Conservation (phyloP, 2,888 invertebrate genomes). For the Pseudococcus viburni region DNA sequence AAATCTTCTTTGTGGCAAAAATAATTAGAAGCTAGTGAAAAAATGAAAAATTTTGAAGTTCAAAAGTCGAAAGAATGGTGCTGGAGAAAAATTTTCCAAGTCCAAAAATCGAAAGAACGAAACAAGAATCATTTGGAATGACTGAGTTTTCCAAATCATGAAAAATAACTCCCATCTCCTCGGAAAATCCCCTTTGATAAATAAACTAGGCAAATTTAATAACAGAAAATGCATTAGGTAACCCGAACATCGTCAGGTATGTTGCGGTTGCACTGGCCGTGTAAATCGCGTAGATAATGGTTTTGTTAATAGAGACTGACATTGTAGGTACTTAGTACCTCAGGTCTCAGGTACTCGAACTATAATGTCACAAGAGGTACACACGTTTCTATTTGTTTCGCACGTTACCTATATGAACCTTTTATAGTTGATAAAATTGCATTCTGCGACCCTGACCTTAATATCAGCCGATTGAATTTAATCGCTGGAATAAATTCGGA, state of each 20-base stretch:
- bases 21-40: too few species aligned
- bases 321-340: not conserved
- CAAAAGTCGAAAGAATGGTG: too few species aligned
- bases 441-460: slow-evolving; percentile 31
- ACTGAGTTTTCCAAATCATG: too few species aligned
- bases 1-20: too few species aligned
- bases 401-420: not conserved
- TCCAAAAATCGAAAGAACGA: too few species aligned
- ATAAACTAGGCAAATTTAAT: slow-evolving; percentile 6
- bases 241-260: not conserved
- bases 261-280: not conserved
- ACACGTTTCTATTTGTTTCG: not conserved
- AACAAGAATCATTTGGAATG: too few species aligned
- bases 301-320: not conserved
- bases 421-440: not conserved
- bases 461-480: slow-evolving; percentile 21
- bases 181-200: not conserved
- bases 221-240: slow-evolving; percentile 3
- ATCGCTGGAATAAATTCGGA: not conserved
- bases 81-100: too few species aligned
- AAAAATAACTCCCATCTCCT: too few species aligned
- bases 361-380: not conserved
- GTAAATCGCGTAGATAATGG: not conserved
- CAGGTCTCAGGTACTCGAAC: not conserved
- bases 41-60: too few species aligned